Conservation (phyloP, 1,140 invertebrate species). For the Homarus americanus region DNA sequence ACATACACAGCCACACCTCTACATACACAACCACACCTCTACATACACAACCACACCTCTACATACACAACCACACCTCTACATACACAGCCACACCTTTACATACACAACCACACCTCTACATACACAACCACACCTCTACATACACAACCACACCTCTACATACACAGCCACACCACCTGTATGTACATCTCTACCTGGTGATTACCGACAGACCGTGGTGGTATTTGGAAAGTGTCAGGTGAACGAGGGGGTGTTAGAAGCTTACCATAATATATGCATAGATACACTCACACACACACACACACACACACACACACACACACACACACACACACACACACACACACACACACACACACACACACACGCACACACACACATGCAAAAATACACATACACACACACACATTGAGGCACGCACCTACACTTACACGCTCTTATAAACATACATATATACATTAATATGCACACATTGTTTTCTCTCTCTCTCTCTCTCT, state of each 20-base stretch:
- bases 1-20: too few relatives aligned
- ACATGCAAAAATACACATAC: constrained; percentile 31
- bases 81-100: neutral
- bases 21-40: neutral
- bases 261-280: neutral
- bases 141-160: neutral
- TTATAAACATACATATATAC: constrained; percentile 18
- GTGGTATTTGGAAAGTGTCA: neutral
- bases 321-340: neutral
- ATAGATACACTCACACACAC: neutral
- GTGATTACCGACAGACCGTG: neutral
- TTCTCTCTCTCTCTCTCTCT: too few relatives aligned
- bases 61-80: neutral
- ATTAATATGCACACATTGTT: constrained; percentile 28
- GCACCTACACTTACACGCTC: neutral
- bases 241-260: neutral
- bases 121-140: neutral
- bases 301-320: neutral
- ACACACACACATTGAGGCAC: constrained; percentile 22
- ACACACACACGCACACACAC: neutral
- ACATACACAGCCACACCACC: neutral
- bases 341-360: too few relatives aligned
- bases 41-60: neutral
- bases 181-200: neutral
- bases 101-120: too few relatives aligned